Base-by-base conservation (phyloP, 2,113 vertebrate genomes). In the Gorilla gorilla region DNA sequence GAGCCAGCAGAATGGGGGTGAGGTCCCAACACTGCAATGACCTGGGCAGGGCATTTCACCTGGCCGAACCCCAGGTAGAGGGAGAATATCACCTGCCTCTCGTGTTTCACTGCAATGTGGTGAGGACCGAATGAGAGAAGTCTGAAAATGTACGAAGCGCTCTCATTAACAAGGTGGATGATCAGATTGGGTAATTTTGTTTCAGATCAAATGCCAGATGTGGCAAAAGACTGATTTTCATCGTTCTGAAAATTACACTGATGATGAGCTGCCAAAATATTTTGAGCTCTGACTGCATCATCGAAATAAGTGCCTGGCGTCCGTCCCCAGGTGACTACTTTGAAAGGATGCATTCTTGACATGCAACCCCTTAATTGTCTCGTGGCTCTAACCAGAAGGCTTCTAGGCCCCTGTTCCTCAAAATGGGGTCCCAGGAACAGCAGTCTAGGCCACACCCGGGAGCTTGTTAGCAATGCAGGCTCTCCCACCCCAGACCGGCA, bases 131-230 rank as follows among this genome's bases (percentile, higher is more conserved):
- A 30, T 0, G 73, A 30, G 10, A 70, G 61, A 7, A 25, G 27
- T 59, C 0, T 45, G 86, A 22, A 12, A 3, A 43, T 3, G 14
- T 38, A 22, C 23, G 0, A 70, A 17, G 45, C n/a, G 32, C 64
- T 52, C 38, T 68, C 43, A 86, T 30, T 38, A 27, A 76, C 7
- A 64, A 75, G 72, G 86, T 32, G 16, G 27, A n/a, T 18, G 32
- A 17, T 20, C 85, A 38, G 76, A 40, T 1, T 1, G 75, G 52
- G 35, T 72, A 30, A 32, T 32, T 93, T 90, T 6, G 2, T 43
- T 78, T 80, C 68, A 18, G 35, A 76, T 50, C 90, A 72, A 68
- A 89, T 64, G 35, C 45, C 84, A 83, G 84, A 89, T 89, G 45
- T 8, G 4, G 38, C 27, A 52, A 93, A 50, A 70, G 48, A 59